phyloP scores from a whole-genome alignment of 1,140 invertebrate species.

The Battus philenor region DNA sequence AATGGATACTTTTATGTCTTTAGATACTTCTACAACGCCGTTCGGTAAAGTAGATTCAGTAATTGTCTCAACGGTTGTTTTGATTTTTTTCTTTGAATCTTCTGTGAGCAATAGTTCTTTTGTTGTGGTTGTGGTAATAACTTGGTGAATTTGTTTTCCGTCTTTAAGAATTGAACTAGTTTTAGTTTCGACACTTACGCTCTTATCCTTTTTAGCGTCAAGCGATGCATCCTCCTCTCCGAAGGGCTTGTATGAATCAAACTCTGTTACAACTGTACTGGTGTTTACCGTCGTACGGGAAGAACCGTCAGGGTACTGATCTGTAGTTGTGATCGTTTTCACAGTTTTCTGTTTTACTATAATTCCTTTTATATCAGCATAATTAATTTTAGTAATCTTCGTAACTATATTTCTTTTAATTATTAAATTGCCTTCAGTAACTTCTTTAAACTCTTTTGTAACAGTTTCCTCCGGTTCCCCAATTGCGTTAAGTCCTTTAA shows the following conservation, averaged over 20 bases:
- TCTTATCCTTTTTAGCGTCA: slow-evolving; percentile 47
- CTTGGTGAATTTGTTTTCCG: slow-evolving; percentile 54
- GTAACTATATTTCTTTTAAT: slow-evolving; percentile 49
- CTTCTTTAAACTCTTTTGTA: slow-evolving; percentile 30
- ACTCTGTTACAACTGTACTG: slow-evolving; percentile 45
- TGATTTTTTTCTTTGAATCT: slow-evolving; percentile 57
- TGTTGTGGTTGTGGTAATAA: slow-evolving; percentile 63
- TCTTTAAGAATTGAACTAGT: slow-evolving; percentile 46
- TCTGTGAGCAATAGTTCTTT: slow-evolving; percentile 56
- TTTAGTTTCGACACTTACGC: slow-evolving; percentile 49
- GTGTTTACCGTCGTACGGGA: slow-evolving; percentile 43
- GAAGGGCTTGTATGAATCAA: slow-evolving; percentile 25
- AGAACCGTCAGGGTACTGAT: slow-evolving; percentile 58
- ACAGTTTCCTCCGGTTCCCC: slow-evolving; percentile 48
- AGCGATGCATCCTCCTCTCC: slow-evolving; percentile 28
- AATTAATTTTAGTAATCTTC: slow-evolving; percentile 43
- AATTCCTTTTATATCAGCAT: slow-evolving; percentile 33
- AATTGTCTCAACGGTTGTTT: slow-evolving; percentile 57
- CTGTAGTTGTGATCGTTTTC: slow-evolving; percentile 46
- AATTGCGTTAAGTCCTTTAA: slow-evolving; percentile 27
- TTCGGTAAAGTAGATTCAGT: slow-evolving; percentile 60
- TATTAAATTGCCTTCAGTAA: slow-evolving; percentile 40
- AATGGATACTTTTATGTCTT: slow-evolving; percentile 66
- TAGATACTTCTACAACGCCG: slow-evolving; percentile 58
- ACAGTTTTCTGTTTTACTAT: slow-evolving; percentile 51